Percentiles rank a stretch among this genome's conserved stretches.
Evolutionary conservation across 2,113 vertebrate species (phyloP).

Genomic region (Psittacus erithacus): DNA sequence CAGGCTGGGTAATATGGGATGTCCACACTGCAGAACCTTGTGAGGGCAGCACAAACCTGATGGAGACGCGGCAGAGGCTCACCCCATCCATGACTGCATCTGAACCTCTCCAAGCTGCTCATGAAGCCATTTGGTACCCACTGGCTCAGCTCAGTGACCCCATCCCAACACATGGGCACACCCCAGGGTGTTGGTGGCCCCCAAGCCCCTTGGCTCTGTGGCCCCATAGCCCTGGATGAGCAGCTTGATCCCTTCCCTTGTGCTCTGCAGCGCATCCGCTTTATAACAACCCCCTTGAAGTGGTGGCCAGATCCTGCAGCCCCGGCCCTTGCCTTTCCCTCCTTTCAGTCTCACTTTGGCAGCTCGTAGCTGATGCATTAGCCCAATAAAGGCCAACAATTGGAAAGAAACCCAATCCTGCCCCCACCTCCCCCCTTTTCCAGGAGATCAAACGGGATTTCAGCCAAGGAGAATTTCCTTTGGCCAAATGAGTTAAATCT

Average conservation of each 20-base stretch:
- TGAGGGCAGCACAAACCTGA: background rate
- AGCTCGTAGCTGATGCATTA: background rate
- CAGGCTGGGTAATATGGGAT: too few species aligned
- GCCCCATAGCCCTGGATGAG: background rate
- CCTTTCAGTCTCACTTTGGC: background rate
- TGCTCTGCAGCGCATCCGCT: background rate
- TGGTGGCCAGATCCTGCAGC: background rate
- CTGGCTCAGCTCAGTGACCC: background rate
- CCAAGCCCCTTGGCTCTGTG: background rate
- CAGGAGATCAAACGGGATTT: slow-evolving; percentile 50
- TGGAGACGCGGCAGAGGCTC: background rate
- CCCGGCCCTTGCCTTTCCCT: background rate
- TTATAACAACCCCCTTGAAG: background rate
- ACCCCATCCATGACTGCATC: background rate
- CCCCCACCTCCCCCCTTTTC: background rate
- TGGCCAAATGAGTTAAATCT: slow-evolving; percentile 62
- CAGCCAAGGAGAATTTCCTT: slow-evolving; percentile 67
- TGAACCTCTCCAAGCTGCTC: background rate
- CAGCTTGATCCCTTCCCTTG: background rate
- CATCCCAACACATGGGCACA: background rate
- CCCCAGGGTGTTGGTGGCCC: background rate
- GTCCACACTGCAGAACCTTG: too few species aligned
- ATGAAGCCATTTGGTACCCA: background rate
- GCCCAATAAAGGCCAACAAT: background rate
- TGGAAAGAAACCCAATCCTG: slow-evolving; percentile 8